Evolutionary conservation across 2,113 vertebrate species (phyloP).

Genomic region (Tympanuchus pallidicinctus): DNA sequence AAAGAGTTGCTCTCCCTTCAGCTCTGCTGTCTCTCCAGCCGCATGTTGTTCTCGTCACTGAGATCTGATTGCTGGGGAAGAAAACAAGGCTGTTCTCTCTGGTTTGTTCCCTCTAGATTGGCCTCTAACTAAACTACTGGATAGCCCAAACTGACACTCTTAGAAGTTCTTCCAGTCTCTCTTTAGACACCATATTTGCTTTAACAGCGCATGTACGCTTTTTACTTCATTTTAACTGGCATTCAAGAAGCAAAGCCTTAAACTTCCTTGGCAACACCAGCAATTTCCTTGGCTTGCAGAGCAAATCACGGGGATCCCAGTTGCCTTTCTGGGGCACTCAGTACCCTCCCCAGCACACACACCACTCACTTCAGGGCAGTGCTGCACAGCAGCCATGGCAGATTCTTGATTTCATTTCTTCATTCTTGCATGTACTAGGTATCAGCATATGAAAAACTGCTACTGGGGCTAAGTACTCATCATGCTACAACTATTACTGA

Average conservation of each 20-base stretch:
- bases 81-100: background rate
- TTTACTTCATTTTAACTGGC: background rate
- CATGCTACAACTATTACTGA: background rate
- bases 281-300: background rate
- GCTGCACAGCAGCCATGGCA: background rate
- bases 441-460: slow-evolving; percentile 7
- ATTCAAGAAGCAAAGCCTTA: background rate
- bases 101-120: background rate
- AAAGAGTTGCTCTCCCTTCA: background rate
- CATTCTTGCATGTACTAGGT: background rate
- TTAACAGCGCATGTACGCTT: background rate
- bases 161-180: background rate
- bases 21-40: background rate
- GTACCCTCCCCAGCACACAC: accelerated
- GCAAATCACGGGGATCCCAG: background rate
- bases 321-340: background rate
- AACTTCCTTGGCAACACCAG: background rate
- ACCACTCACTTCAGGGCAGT: background rate
- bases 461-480: background rate
- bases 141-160: background rate
- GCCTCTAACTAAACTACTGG: background rate
- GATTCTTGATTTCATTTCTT: background rate
- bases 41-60: background rate
- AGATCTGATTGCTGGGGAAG: background rate
- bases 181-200: background rate